Evolutionary conservation across 2,797 vertebrate genomes (phyloP), one percentile per base, ranked within the genome.

Genomic region (Chloroceryle inda): DNA sequence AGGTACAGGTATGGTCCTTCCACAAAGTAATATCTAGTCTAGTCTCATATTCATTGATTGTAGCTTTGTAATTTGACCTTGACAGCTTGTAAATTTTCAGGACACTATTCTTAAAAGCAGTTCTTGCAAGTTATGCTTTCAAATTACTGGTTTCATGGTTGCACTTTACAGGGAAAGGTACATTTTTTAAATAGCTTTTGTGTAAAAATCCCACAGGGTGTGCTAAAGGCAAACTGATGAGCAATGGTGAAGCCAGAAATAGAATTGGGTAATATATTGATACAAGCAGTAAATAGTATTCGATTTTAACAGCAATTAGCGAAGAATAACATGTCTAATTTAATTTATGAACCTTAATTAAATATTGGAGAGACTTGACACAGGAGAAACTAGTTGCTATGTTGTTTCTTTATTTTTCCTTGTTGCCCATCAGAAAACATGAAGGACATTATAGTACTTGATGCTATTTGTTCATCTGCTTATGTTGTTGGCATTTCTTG

Each of bases 281-380:
- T 88, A 87, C 0, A 5, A 92, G 68, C 31, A 66, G 87, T 55
- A 92, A 93, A 88, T 53, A 81, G 76, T 47, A 71, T 94, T 94
- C 3, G 16, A 94, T 95, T 96, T 94, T 88, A 96, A 88, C 72
- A 81, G 22, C n/a, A 75, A 44, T 69, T 84, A 59, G 53, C 50
- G 89, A 67, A 85, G 87, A 94, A 94, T 72, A 95, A 83, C 31
- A 58, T n/a, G 73, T 92, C 87, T 94, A 59, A 87, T 94, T 93
- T 93, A 96, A 94, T 92, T 94, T 91, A 89, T 89, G 72, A 94
- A 50, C 50, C 44, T 81, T 94, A 94, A 94, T 92, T 85, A 84
- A 94, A 75, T 11, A 1, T 10, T 66, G 80, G 38, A 68, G 71
- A 74, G n/a, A 35, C 37, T 37, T 63, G 71, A 44, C 33, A 47